Conservation (phyloP, 2,888 invertebrate species). For the Sminthurides aquaticus region DNA sequence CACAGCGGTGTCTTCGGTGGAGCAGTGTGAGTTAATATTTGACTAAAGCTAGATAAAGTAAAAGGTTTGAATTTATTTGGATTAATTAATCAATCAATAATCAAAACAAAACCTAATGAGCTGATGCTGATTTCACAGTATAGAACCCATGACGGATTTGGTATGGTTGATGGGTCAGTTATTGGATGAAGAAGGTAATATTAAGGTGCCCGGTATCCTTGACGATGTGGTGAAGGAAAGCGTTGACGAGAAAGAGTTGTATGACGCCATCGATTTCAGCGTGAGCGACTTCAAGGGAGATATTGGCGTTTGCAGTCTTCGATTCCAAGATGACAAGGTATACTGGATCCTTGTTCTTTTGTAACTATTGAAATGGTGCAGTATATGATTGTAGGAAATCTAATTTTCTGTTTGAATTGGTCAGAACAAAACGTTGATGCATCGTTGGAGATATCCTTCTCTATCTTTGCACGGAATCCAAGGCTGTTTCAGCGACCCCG, state of each 20-base stretch:
- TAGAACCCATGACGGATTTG: conserved; percentile 68
- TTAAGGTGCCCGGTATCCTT: conserved; percentile 76
- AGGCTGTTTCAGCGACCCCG: conserved; percentile 48
- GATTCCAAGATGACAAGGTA: conserved; percentile 31
- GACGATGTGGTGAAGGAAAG: conserved; percentile 72
- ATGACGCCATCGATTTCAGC: conserved; percentile 74
- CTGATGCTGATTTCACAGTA: conserved; percentile 15
- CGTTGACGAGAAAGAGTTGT: conserved; percentile 62
- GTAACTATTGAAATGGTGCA: too few species aligned
- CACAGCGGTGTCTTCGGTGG: conserved; percentile 96
- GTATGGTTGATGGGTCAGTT: conserved; percentile 74
- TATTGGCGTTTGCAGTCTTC: conserved; percentile 27
- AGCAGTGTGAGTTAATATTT: conserved; percentile 61
- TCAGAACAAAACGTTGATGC: conserved; percentile 74
- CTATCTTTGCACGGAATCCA: conserved; percentile 94
- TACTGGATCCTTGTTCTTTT: background rate
- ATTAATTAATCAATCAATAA: background rate
- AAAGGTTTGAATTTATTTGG: background rate
- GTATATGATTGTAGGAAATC: too few species aligned
- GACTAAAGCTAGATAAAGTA: background rate
- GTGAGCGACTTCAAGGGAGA: conserved; percentile 26
- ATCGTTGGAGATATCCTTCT: conserved; percentile 89
- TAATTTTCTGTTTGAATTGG: too few species aligned
- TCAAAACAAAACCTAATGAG: background rate
- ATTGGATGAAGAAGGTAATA: conserved; percentile 77